Evolutionary conservation across 2,113 vertebrate genomes (phyloP).

Genomic region (Perca schrenkii): DNA sequence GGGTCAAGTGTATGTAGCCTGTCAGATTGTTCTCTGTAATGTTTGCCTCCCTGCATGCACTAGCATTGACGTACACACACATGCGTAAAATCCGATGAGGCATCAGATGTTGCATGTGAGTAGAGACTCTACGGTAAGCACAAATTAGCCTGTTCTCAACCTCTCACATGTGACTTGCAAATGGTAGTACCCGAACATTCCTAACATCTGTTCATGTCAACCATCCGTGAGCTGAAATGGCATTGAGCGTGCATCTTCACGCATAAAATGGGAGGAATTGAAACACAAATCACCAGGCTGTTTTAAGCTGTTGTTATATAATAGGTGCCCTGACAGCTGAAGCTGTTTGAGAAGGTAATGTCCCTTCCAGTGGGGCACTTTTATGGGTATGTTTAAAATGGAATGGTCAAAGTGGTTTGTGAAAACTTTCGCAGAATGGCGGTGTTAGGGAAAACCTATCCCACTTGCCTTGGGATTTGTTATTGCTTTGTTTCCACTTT

Average conservation of each 20-base stretch:
- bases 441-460: slow-evolving; percentile 41
- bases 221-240: slow-evolving; percentile 65
- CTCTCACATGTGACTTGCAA: slow-evolving; percentile 57
- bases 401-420: slow-evolving; percentile 67
- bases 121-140: slow-evolving; percentile 17
- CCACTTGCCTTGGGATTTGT: slow-evolving; percentile 48
- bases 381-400: slow-evolving; percentile 60
- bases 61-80: slow-evolving; percentile 24
- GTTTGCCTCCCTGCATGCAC: slow-evolving; percentile 3
- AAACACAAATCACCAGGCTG: slow-evolving; percentile 65
- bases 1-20: slow-evolving; percentile 25
- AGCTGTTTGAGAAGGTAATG: slow-evolving; percentile 61
- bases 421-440: slow-evolving; percentile 54
- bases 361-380: slow-evolving; percentile 48
- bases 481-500: slow-evolving; percentile 62
- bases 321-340: slow-evolving; percentile 60
- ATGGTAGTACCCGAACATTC: slow-evolving; percentile 54
- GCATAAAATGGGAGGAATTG: slow-evolving; percentile 54
- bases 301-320: slow-evolving; percentile 57
- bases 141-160: slow-evolving; percentile 56
- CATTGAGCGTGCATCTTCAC: slow-evolving; percentile 31
- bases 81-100: slow-evolving; percentile 56
- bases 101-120: slow-evolving; percentile 57
- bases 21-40: slow-evolving; percentile 36
- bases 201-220: slow-evolving; percentile 70